These are phyloP conservation scores for Gulo gulo DNA, from an alignment of 2,113 vertebrate genomes.

Conservation along the genomic window DNA sequence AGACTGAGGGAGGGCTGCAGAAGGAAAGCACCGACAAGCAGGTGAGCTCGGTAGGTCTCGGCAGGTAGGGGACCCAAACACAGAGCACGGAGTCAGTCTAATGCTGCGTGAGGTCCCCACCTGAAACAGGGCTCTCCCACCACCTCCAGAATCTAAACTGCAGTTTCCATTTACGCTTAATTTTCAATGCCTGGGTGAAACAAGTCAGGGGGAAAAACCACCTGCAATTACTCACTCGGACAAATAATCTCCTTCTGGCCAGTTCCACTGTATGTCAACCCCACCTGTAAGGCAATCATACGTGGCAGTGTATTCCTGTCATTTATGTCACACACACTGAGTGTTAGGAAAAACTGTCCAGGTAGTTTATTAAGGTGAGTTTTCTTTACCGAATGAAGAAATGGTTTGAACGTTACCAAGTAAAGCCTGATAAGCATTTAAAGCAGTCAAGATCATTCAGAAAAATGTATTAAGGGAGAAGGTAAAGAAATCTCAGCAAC, in stretches of 20 bases:
- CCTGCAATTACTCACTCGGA: not conserved
- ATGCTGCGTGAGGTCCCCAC: not conserved
- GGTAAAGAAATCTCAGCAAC: not conserved
- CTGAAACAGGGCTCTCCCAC: not conserved
- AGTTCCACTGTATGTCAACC: not conserved
- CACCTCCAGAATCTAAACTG: not conserved
- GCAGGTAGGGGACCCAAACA: not conserved
- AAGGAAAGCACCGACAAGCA: not conserved
- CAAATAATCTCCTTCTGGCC: not conserved
- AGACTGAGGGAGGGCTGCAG: not conserved
- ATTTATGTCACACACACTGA: not conserved
- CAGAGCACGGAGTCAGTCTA: not conserved
- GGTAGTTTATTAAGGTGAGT: not conserved
- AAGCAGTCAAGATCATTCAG: constrained; percentile 1
- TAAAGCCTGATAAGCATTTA: not conserved
- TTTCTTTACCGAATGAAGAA: constrained; percentile 7
- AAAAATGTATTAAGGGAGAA: constrained; percentile 27
- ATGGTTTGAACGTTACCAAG: not conserved
- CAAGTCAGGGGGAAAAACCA: not conserved
- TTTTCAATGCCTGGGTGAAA: not conserved
- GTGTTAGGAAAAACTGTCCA: not conserved
- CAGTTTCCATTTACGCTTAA: not conserved
- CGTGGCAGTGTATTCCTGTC: not conserved
- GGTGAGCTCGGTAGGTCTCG: not conserved
- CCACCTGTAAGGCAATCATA: not conserved